Conservation (phyloP, 2,113 vertebrate genomes). For the Daubentonia madagascariensis region DNA sequence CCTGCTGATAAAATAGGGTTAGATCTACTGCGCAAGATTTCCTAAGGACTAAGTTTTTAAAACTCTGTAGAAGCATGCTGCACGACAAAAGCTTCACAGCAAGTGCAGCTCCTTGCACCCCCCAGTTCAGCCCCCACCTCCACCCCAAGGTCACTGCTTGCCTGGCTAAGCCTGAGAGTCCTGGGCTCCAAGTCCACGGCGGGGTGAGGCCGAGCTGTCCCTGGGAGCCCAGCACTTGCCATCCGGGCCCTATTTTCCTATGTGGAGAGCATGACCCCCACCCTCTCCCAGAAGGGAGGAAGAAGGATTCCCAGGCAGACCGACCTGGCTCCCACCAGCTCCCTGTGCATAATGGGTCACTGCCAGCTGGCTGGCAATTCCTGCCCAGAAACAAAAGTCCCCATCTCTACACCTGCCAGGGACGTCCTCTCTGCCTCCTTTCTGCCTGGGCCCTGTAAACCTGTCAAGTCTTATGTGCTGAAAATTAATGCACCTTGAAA, state of each 20-base stretch:
- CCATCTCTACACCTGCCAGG: slow-evolving; percentile 35
- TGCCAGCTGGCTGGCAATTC: background rate
- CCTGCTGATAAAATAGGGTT: background rate
- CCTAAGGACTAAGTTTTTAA: background rate
- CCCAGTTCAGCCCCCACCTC: background rate
- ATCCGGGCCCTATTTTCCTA: background rate
- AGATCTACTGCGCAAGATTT: no score
- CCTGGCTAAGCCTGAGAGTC: background rate
- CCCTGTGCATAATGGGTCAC: background rate
- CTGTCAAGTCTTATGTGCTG: slow-evolving; percentile 18
- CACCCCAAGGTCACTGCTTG: background rate
- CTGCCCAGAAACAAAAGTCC: slow-evolving; percentile 23
- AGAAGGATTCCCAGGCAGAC: background rate
- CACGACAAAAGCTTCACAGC: rapidly evolving
- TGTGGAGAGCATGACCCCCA: background rate
- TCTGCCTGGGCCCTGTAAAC: background rate
- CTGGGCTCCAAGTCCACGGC: background rate
- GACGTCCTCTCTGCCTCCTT: background rate
- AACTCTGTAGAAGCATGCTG: rapidly evolving
- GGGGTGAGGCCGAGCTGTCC: background rate
- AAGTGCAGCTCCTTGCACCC: rapidly evolving
- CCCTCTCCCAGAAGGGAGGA: background rate
- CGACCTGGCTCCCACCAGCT: background rate
- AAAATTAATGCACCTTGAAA: background rate
- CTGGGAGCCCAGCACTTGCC: background rate